phyloP scores from a whole-genome alignment of 2,113 vertebrate species.

The Prolemur simus region DNA sequence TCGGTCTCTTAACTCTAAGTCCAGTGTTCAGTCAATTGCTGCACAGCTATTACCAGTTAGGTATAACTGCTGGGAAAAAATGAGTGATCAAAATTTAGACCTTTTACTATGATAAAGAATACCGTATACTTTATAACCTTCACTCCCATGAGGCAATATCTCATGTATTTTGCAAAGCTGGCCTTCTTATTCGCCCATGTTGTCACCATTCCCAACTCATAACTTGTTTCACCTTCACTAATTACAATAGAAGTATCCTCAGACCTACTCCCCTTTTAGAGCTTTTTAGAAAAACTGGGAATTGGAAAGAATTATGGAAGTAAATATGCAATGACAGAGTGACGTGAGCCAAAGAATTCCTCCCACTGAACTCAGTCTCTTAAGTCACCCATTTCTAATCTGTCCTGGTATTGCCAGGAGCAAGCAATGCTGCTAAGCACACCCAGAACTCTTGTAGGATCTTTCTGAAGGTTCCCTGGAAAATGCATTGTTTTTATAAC shows the following conservation, averaged over 20 bases:
- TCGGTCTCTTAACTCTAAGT: background rate
- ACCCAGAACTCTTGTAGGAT: background rate
- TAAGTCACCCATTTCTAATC: background rate
- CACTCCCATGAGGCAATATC: background rate
- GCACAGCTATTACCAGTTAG: background rate
- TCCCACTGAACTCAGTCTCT: background rate
- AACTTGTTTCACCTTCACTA: background rate
- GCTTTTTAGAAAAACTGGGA: background rate
- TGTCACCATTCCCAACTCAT: background rate
- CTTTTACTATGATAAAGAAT: background rate
- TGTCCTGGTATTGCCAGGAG: background rate
- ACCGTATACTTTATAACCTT: background rate
- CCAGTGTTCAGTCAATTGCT: background rate
- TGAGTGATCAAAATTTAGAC: background rate
- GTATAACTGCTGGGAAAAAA: background rate
- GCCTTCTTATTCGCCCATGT: background rate
- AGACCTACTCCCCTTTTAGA: constrained; percentile 5
- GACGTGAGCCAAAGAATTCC: background rate
- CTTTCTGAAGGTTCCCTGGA: background rate
- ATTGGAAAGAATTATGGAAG: background rate
- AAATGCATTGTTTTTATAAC: background rate
- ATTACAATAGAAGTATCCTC: background rate
- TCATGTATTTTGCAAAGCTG: background rate
- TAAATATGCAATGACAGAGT: background rate
- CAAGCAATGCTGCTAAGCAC: background rate